A percentile compares a stretch with the other conserved stretches of the same genome.
Conservation (phyloP, 30 jellyfish, hydroid and myxozoan genomes). For the Mastigias papua region DNA sequence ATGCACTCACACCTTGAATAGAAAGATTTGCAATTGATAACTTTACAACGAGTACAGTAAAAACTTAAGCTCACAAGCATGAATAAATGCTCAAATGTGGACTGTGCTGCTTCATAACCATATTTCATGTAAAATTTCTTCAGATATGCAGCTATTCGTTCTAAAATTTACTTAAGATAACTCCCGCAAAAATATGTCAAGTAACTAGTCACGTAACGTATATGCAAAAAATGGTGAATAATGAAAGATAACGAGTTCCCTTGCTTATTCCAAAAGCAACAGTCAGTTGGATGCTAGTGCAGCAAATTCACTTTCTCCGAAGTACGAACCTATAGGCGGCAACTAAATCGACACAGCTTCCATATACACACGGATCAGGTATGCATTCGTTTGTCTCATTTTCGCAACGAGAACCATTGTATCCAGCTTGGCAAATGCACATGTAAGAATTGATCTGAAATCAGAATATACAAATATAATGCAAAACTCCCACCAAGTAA, state of each 20-base stretch:
- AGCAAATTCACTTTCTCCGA: background rate
- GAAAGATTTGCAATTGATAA: background rate
- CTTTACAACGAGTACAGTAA: background rate
- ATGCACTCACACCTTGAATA: slow-evolving; percentile 55
- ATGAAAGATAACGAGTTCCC: background rate
- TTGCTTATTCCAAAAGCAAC: background rate
- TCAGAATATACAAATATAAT: background rate
- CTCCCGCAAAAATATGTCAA: too few species aligned
- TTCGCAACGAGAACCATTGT: slow-evolving; percentile 77
- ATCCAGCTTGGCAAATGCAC: slow-evolving; percentile 85
- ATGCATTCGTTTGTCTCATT: slow-evolving; percentile 86
- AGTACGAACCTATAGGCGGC: slow-evolving; percentile 76
- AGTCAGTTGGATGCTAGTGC: background rate
- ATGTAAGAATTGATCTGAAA: slow-evolving; percentile 38
- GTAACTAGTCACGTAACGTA: too few species aligned
- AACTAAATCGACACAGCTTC: slow-evolving; percentile 76
- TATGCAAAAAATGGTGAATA: too few species aligned
- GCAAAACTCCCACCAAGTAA: background rate
- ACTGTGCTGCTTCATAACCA: too few species aligned
- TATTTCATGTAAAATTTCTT: too few species aligned
- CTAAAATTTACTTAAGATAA: too few species aligned
- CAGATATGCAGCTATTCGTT: too few species aligned
- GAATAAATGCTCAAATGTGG: too few species aligned
- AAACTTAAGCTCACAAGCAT: too few species aligned
- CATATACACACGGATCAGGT: slow-evolving; percentile 78